These are phyloP conservation scores for Hemichromis elongatus DNA, from an alignment of 2,113 vertebrate genomes.

Conservation along the genomic window DNA sequence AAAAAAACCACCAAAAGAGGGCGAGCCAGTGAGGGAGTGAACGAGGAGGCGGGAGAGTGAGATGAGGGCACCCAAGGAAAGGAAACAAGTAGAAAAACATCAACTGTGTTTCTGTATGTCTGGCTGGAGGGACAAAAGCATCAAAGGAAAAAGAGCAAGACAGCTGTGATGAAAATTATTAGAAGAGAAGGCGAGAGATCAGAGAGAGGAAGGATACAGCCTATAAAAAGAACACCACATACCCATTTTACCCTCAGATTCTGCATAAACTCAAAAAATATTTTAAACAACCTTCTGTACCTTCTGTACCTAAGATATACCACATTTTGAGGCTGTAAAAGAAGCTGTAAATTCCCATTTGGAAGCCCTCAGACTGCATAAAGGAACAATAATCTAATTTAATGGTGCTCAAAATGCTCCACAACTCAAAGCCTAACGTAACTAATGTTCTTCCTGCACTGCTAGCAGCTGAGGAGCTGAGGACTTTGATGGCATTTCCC, in stretches of 20 bases:
- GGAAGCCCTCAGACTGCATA: background rate
- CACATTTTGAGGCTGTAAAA: background rate
- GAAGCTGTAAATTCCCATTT: background rate
- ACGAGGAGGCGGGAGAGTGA: background rate
- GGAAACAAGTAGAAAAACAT: background rate
- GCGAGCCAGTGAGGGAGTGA: background rate
- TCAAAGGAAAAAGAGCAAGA: background rate
- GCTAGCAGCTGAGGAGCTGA: background rate
- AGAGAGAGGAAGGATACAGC: background rate
- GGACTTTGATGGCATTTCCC: background rate
- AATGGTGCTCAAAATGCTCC: background rate
- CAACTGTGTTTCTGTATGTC: background rate
- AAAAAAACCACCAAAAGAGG: background rate
- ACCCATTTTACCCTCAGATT: fast-evolving
- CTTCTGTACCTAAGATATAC: background rate
- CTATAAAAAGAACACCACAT: background rate
- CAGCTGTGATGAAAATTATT: background rate
- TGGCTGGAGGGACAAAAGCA: background rate
- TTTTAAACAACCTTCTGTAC: background rate
- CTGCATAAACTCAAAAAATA: background rate
- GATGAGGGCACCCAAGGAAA: background rate
- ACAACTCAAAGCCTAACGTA: background rate
- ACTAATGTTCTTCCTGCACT: background rate
- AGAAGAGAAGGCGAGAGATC: background rate
- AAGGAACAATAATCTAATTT: background rate